Evolutionary conservation across 2,888 invertebrate genomes (phyloP).

Genomic region (Eilema caniola): DNA sequence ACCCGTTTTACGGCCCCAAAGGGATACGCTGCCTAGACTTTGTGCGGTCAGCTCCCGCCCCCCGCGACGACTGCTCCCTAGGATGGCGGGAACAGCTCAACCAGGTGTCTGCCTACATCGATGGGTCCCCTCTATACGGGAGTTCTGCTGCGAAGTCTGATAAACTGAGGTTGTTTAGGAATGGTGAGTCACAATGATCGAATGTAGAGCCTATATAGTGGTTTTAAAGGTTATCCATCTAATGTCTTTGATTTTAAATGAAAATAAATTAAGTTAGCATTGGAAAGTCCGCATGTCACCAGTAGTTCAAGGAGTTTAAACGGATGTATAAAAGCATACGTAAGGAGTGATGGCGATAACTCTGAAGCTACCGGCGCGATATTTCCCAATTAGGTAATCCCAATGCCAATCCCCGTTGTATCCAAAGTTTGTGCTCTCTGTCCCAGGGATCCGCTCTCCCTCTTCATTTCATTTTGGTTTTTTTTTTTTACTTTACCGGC

Average conservation of each 20-base stretch:
- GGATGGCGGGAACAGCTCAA: constrained; percentile 95
- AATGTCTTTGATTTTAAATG: not conserved
- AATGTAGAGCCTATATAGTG: no score
- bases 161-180: constrained; percentile 91
- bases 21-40: constrained; percentile 94
- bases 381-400: no score
- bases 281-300: no score
- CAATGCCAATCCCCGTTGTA: no score
- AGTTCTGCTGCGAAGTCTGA: constrained; percentile 91
- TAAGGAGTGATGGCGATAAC: no score
- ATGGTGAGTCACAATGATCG: constrained; percentile 82
- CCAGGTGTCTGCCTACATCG: constrained; percentile 93
- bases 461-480: not conserved
- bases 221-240: not conserved
- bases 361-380: no score
- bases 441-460: no score
- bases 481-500: not conserved
- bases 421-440: no score
- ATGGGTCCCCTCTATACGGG: constrained; percentile 94
- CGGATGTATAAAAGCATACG: no score
- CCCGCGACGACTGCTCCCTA: constrained; percentile 92
- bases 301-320: no score
- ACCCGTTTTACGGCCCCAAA: constrained; percentile 90
- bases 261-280: no score
- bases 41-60: constrained; percentile 93